These are phyloP conservation scores for Phalacrocorax brasilianus DNA, from an alignment of 2,113 vertebrate genomes.

Conservation along the genomic window DNA sequence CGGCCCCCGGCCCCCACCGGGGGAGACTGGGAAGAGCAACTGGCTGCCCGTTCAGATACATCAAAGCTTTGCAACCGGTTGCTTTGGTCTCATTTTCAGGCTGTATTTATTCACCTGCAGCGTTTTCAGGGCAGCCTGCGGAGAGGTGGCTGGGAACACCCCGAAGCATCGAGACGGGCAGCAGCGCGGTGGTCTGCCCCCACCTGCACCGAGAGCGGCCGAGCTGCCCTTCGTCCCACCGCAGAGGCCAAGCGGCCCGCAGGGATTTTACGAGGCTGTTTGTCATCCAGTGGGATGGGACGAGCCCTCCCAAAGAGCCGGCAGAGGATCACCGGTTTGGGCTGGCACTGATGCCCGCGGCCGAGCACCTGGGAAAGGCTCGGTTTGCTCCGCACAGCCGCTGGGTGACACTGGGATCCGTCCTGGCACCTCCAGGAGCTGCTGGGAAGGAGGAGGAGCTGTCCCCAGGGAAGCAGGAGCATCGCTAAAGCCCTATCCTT, in stretches of 20 bases:
- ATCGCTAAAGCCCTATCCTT: background rate
- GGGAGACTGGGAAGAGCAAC: background rate
- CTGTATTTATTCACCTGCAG: fast-evolving
- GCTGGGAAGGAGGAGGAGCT: background rate
- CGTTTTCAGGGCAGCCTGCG: background rate
- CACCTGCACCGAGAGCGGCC: fast-evolving
- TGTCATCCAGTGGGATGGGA: background rate
- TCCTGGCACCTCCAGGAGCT: background rate
- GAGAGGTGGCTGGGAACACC: background rate
- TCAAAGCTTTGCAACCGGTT: background rate
- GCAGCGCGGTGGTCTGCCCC: background rate
- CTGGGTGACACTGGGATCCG: background rate
- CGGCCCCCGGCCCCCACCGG: too few species aligned
- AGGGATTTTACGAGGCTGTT: fast-evolving
- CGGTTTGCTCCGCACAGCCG: fast-evolving
- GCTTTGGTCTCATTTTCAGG: background rate
- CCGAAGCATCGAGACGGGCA: background rate
- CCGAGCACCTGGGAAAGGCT: fast-evolving
- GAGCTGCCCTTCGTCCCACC: background rate
- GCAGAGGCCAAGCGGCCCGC: background rate
- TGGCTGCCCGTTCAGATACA: fast-evolving
- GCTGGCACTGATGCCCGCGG: background rate
- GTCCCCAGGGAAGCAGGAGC: background rate
- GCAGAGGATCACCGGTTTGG: fast-evolving
- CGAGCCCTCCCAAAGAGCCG: background rate